phyloP scores from a whole-genome alignment of 2,888 invertebrate genomes.

The Drosophila kokeensis region DNA sequence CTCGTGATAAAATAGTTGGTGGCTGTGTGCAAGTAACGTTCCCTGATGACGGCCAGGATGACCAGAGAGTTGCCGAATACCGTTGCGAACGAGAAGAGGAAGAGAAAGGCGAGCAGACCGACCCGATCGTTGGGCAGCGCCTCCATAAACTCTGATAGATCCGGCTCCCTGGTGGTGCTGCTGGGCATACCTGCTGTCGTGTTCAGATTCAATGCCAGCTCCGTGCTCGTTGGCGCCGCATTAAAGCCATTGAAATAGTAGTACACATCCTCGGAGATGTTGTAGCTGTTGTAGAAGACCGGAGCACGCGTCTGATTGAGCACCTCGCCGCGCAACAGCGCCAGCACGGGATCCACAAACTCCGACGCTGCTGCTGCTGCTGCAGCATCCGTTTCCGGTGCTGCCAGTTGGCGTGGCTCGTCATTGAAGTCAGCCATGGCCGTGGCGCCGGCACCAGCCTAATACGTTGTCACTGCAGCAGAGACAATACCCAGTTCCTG shows the following conservation, averaged over 20 bases:
- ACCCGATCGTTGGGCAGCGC: constrained; percentile 89
- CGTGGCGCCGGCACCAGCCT: constrained; percentile 53
- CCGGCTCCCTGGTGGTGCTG: constrained; percentile 80
- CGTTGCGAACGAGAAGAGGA: constrained; percentile 95
- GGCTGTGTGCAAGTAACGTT: constrained; percentile 97
- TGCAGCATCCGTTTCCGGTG: constrained; percentile 77
- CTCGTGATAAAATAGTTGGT: constrained; percentile 99
- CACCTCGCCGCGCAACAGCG: constrained; percentile 54
- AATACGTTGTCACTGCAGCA: constrained; percentile 50
- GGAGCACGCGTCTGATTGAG: constrained; percentile 73
- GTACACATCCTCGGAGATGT: constrained; percentile 83
- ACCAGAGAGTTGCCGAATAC: constrained; percentile 98
- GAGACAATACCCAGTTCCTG: constrained; percentile 44
- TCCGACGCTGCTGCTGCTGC: constrained; percentile 8
- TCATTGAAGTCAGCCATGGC: constrained; percentile 77
- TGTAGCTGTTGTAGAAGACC: constrained; percentile 82
- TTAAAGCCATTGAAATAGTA: constrained; percentile 82
- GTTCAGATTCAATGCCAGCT: constrained; percentile 52
- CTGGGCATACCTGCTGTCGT: constrained; percentile 22
- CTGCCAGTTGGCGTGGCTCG: constrained; percentile 45
- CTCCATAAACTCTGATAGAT: constrained; percentile 84
- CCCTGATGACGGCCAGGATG: constrained; percentile 95
- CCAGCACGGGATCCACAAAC: constrained; percentile 60
- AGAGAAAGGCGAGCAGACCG: constrained; percentile 91
- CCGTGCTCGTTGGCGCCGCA: constrained; percentile 60